phyloP scores from a whole-genome alignment of 2,888 invertebrate genomes.

The Caenorhabditis sulstoni region DNA sequence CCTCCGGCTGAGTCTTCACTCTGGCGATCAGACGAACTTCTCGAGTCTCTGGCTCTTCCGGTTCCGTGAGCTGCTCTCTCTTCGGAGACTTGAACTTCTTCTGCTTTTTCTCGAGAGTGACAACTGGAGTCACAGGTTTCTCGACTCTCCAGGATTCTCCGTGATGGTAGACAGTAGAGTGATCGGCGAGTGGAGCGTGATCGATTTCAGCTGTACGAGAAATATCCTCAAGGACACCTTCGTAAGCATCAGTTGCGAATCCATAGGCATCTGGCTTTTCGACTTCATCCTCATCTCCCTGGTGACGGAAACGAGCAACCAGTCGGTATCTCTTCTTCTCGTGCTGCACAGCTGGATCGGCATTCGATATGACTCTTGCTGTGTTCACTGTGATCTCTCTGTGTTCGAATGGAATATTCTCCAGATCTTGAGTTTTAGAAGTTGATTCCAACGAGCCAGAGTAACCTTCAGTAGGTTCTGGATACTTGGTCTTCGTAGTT shows the following conservation, averaged over 20 bases:
- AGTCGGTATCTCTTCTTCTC: slow-evolving; percentile 42
- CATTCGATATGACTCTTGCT: background rate
- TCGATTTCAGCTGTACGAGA: slow-evolving; percentile 30
- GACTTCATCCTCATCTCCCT: slow-evolving; percentile 62
- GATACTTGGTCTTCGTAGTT: slow-evolving; percentile 4
- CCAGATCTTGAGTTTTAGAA: slow-evolving; percentile 7
- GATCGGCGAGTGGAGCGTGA: slow-evolving; percentile 29
- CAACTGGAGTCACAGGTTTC: slow-evolving; percentile 4
- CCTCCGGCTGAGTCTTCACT: slow-evolving; percentile 21
- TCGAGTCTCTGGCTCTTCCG: slow-evolving; percentile 30
- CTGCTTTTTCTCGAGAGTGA: slow-evolving; percentile 29
- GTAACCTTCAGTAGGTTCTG: background rate
- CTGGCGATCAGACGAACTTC: slow-evolving; percentile 55
- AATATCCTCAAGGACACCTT: slow-evolving; percentile 47
- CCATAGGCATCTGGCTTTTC: slow-evolving; percentile 45
- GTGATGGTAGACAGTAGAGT: slow-evolving; percentile 46
- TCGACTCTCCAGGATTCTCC: slow-evolving; percentile 48
- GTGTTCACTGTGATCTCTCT: background rate
- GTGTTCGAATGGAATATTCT: slow-evolving; percentile 9
- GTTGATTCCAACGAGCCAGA: slow-evolving; percentile 18
- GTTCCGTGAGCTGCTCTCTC: slow-evolving; percentile 28
- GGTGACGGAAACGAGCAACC: slow-evolving; percentile 46
- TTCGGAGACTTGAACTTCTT: slow-evolving; percentile 44
- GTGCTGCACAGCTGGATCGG: slow-evolving; percentile 20
- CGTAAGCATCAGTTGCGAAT: slow-evolving; percentile 27